Base-by-base conservation (phyloP, 2,797 vertebrate species). In the Loris lydekkerianus region DNA sequence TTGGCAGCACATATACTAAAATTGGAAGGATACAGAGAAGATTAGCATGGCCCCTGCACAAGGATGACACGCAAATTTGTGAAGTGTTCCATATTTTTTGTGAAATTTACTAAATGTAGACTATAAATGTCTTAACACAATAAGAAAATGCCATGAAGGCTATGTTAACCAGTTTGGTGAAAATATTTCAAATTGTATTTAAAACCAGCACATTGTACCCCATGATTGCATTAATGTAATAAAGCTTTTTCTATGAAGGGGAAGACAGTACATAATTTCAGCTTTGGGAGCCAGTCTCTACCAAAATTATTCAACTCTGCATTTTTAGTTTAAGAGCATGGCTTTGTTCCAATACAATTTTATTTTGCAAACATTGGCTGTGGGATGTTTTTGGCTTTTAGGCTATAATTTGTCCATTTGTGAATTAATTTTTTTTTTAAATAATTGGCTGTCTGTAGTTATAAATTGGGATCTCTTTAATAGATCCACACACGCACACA, bases 341-440 rank as follows among this genome's bases (percentile, higher is more conserved):
- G 49, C 17, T 65, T 20, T 69, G 7, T 86, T 76, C 43, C 31
- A 92, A 81, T 58, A 76, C 56, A 49, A 80, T 21, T 86, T 89
- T n/a, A 81, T 81, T 86, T 86, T 84, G n/a, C 23, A 65, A 96
- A 81, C 92, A 72, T 23, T 73, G 37, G 23, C 46, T 93, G 3
- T n/a, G 25, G 37, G 10, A 40, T 90, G n/a, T 31, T 60, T 84
- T 86, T 88, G 58, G 63, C 31, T 34, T 15, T 77, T 92, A 34
- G 34, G n/a, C 46, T 77, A 2, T 31, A 92, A n/a, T 95, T 23
- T 89, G 69, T n/a, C 37, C 18, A 96, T 31, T 23, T 69, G 70
- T 81, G 49, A 85, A 78, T 69, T 34, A 76, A 69, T 86, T 81
- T 31, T 85, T 29, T 90, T 76, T 69, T 34, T 63, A 72, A 49